Evolutionary conservation across 2,888 invertebrate species (phyloP), one percentile per base, ranked within the genome.

Genomic region (Cyclophora punctaria): DNA sequence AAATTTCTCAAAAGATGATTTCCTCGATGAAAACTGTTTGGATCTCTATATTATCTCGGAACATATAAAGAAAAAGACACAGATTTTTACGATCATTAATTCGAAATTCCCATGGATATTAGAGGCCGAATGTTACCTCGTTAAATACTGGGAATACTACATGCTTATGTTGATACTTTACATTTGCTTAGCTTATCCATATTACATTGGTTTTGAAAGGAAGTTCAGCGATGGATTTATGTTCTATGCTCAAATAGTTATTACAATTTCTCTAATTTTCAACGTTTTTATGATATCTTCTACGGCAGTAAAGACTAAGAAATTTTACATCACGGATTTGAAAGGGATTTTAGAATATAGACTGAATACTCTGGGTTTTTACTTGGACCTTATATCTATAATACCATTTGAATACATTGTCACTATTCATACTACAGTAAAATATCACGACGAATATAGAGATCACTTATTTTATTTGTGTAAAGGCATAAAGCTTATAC

Each of bases 401-500:
- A 78, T 90, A 59, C 89, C 89, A 7, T 78, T 90, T 47, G 90
- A 90, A 66, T 77, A 83, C 52, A 82, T 89, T 49, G 80, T 87
- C 7, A 78, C 75, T 1, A 83, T 86, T 52, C 85, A 85, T 52
- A 69, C 67, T 4, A 56, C 63, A 6, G 69, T 76, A 2, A 73
- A 72, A 44, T 86, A 87, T 59, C 64, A 74, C 34, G 84, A 86
- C 49, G 72, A 77, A 50, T 80, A 82, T 52, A 73, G 77, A 56
- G 74, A 82, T 48, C 88, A 89, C 57, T 71, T 88, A 50, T 89
- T 80, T 66, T 83, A 79, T 63, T 63, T 90, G 43, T 82, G 89
- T 52, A 90, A 90, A 73, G 82, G 90, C n/a, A 80, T 87, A 20
- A 87, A 90, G 54, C 70, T 90, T 4, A 78, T 90, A 57, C 78